Evolutionary conservation across 2,888 invertebrate genomes (phyloP).

Genomic region (Odontocolon sp.): DNA sequence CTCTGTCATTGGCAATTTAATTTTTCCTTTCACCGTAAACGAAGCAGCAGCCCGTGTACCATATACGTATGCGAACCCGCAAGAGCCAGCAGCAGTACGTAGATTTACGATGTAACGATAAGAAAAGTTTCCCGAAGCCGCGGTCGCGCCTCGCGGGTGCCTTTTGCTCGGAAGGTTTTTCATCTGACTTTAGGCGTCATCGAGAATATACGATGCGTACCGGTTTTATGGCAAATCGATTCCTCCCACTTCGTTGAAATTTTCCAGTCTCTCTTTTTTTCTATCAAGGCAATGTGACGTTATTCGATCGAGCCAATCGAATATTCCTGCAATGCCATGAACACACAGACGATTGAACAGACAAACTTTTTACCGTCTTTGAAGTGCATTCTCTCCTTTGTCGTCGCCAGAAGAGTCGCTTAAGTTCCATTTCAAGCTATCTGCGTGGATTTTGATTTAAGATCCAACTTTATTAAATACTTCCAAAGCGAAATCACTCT

Average conservation of each 20-base stretch:
- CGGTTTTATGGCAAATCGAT: slow-evolving; percentile 41
- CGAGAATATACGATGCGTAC: slow-evolving; percentile 27
- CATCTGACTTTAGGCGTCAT: slow-evolving; percentile 40
- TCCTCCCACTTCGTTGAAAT: slow-evolving; percentile 15
- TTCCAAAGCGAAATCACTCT: neutral
- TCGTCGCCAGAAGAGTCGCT: neutral
- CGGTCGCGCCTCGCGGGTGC: neutral
- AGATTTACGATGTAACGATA: slow-evolving; percentile 54
- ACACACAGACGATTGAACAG: slow-evolving; percentile 36
- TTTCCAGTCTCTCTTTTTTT: slow-evolving; percentile 27
- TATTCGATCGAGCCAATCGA: slow-evolving; percentile 38
- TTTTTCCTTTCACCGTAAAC: slow-evolving; percentile 35
- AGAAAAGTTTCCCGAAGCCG: slow-evolving; percentile 46
- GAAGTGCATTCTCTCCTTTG: neutral
- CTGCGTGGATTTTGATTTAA: neutral
- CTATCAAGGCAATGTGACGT: slow-evolving; percentile 13
- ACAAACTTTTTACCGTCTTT: slow-evolving; percentile 29
- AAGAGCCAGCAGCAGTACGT: slow-evolving; percentile 12
- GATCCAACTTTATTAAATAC: neutral
- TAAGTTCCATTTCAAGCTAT: neutral
- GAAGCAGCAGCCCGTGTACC: slow-evolving; percentile 24
- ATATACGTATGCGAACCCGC: neutral
- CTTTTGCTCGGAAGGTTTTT: slow-evolving; percentile 34
- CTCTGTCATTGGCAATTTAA: slow-evolving; percentile 36
- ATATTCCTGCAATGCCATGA: slow-evolving; percentile 30